Base-by-base conservation (phyloP, 2,113 vertebrate genomes). In the Pteruthius melanotis region DNA sequence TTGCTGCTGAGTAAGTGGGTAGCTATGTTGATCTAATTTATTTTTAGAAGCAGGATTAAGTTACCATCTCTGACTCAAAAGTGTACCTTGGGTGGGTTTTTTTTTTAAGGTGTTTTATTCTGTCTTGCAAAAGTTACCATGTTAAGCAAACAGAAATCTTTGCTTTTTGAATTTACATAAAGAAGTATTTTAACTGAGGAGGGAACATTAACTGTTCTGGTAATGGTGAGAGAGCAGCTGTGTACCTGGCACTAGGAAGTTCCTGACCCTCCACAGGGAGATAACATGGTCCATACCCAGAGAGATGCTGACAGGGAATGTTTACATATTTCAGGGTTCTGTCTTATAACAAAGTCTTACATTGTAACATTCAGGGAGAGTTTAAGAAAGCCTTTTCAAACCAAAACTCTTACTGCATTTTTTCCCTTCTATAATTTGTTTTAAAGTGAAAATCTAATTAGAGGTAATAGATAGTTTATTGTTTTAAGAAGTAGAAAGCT, bases 1-100 rank as follows among this genome's bases (percentile, higher is more conserved):
- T 15, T 71, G 64, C 83, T 92, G 10, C 81, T 94, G 89, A 96
- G 47, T 76, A 95, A 61, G 88, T 66, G 45, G 83, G 65, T 81
- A 66, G 78, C 81, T 94, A 52, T 95, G 92, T 95, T 83, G 95
- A 83, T 97, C 90, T 96, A 81, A 77, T 71, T 96, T 98, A 95
- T 96, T 98, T 97, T 98, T 97, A 97, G 94, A 93, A 95, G 61
- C 33, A 79, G 61, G 94, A 89, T 95, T 96, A 84, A 82, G 57
- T 91, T 91, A 6, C 90, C 66, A 35, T 49, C 56, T 86, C 61
- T 60, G 70, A 88, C 71, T 90, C 65, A 72, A 76, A 68, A 59
- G 37, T 31, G 35, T 83, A 72, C 69, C 60, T 85, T 92, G 57
- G 33, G 42, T 81, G 21, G 7, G 3, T 23, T n/a, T 63, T 91